Conservation (phyloP, 2,888 invertebrate genomes). For the Sericinus montela region DNA sequence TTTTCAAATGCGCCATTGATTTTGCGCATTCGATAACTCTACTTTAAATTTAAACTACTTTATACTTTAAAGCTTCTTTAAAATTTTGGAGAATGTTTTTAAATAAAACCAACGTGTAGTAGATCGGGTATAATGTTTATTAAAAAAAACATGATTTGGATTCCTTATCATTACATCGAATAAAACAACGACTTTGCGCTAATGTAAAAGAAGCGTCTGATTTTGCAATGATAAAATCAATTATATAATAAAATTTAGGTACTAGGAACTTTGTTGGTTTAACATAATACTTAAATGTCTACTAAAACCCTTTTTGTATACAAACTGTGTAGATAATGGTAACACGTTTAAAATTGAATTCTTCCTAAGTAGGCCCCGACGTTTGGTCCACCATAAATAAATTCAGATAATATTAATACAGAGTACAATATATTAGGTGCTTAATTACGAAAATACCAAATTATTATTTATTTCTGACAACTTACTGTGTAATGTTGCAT, state of each 20-base stretch:
- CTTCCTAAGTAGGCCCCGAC: not conserved
- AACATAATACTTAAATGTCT: slow-evolving; percentile 15
- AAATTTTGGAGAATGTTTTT: too few relatives aligned
- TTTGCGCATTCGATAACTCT: too few relatives aligned
- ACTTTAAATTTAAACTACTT: too few relatives aligned
- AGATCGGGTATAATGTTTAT: slow-evolving; percentile 2
- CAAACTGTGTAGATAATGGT: not conserved
- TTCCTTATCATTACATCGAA: not conserved
- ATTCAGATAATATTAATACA: not conserved
- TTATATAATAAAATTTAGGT: slow-evolving; percentile 8
- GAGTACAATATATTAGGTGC: not conserved
- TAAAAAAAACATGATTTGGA: not conserved
- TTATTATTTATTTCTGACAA: too few relatives aligned
- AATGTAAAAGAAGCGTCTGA: not conserved
- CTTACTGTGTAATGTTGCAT: too few relatives aligned
- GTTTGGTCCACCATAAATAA: slow-evolving; percentile 5
- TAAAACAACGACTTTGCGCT: not conserved
- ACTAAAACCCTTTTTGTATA: not conserved
- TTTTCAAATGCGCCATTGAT: too few relatives aligned
- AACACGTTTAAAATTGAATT: slow-evolving; percentile 4
- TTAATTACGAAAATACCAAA: too few relatives aligned
- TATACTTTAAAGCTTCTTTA: too few relatives aligned
- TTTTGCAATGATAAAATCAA: not conserved
- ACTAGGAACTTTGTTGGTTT: slow-evolving; percentile 23
- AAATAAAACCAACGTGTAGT: slow-evolving; percentile 3